Percentiles rank a stretch among this genome's conserved stretches.
These are phyloP conservation scores for Steinernema khuongi DNA, from an alignment of 1,140 invertebrate genomes.

Conservation along the genomic window DNA sequence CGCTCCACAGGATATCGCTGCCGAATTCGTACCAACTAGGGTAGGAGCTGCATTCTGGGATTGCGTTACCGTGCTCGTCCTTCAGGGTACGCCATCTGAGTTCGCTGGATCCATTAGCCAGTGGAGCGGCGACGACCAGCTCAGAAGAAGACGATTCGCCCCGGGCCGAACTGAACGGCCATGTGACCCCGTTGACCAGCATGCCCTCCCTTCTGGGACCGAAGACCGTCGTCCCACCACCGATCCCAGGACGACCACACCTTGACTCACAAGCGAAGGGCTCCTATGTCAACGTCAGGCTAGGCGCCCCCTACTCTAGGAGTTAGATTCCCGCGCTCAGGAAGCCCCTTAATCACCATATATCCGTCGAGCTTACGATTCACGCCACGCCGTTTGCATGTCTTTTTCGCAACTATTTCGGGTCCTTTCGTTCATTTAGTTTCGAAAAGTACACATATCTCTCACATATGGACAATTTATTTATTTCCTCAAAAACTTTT, in stretches of 20 bases:
- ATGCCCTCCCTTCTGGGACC: not conserved
- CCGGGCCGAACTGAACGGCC: not conserved
- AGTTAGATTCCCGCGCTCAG: not conserved
- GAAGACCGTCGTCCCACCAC: not conserved
- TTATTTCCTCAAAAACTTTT: not conserved
- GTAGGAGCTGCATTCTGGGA: not conserved
- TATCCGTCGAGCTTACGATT: constrained; percentile 10
- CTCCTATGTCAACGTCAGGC: not conserved
- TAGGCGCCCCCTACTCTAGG: not conserved
- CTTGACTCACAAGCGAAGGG: not conserved
- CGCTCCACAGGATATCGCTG: not conserved
- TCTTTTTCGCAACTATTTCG: not conserved
- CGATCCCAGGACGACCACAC: not conserved
- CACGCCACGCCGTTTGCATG: not conserved
- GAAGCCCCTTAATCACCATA: not conserved
- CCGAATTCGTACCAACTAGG: not conserved
- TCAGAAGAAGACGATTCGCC: constrained; percentile 5
- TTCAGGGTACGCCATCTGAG: not conserved
- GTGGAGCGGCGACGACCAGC: not conserved
- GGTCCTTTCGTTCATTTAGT: not conserved
- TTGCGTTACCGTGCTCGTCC: not conserved
- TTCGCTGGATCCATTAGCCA: not conserved
- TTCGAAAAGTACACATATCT: constrained; percentile 7
- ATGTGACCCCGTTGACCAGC: not conserved
- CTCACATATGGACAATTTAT: not conserved